These are phyloP conservation scores for Aplidium turbinatum DNA, from an alignment of 23 tunicate genomes.

Conservation along the genomic window DNA sequence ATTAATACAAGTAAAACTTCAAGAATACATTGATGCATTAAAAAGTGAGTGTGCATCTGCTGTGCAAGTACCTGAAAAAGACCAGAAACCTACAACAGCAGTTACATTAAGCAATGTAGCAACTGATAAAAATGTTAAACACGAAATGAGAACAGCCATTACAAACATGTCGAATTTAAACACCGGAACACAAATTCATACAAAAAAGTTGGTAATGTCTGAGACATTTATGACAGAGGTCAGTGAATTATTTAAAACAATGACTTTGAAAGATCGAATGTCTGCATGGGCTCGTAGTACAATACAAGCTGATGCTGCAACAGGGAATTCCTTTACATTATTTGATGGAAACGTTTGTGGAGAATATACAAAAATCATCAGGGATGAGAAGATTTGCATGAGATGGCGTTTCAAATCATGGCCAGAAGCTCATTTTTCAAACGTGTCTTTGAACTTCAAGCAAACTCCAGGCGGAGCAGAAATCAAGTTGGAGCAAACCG, in stretches of 20 bases:
- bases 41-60: constrained; percentile 65
- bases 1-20: constrained; percentile 46
- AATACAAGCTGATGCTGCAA: constrained; percentile 48
- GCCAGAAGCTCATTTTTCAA: constrained; percentile 91
- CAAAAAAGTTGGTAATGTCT: constrained; percentile 88
- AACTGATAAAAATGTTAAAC: constrained; percentile 32
- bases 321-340: constrained; percentile 49
- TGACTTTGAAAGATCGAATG: constrained; percentile 65
- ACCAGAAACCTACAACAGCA: background rate
- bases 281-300: constrained; percentile 83
- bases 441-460: constrained; percentile 56
- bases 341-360: constrained; percentile 84
- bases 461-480: constrained; percentile 72
- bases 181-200: constrained; percentile 70
- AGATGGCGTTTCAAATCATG: constrained; percentile 89
- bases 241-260: constrained; percentile 52
- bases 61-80: constrained; percentile 64
- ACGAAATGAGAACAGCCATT: constrained; percentile 37
- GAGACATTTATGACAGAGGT: constrained; percentile 88
- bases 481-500: constrained; percentile 87
- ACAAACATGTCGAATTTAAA: background rate
- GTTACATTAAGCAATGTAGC: background rate
- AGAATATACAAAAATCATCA: constrained; percentile 54
- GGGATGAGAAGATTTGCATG: constrained; percentile 64
- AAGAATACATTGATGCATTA: constrained; percentile 49